phyloP scores from a whole-genome alignment of 2,888 invertebrate species.

The Aspidiotus rigidus region DNA sequence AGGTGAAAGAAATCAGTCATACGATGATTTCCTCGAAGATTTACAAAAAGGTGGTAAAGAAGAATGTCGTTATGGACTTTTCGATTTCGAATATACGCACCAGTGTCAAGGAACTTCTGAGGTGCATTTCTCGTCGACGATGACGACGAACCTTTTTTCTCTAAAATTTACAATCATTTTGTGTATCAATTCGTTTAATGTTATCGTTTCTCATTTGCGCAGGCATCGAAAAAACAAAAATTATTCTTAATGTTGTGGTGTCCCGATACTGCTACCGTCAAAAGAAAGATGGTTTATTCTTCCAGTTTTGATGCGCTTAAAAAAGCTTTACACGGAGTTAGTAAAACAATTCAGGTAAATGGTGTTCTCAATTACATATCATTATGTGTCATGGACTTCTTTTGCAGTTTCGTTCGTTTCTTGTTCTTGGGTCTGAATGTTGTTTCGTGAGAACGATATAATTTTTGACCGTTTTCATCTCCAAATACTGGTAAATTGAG shows the following conservation, averaged over 20 bases:
- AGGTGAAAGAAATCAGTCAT: slow-evolving; percentile 73
- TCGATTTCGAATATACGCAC: slow-evolving; percentile 96
- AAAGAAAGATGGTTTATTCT: slow-evolving; percentile 70
- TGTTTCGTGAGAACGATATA: too few species aligned
- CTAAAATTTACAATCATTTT: neutral
- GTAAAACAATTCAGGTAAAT: slow-evolving; percentile 76
- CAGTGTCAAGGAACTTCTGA: slow-evolving; percentile 94
- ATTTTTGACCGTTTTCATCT: too few species aligned
- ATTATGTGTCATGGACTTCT: too few species aligned
- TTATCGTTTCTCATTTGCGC: slow-evolving; percentile 35
- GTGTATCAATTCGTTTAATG: neutral
- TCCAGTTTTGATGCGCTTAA: slow-evolving; percentile 97
- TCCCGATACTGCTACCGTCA: slow-evolving; percentile 91
- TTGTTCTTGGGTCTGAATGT: too few species aligned
- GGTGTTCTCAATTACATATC: neutral
- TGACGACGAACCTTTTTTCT: neutral
- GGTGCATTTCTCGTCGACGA: too few species aligned
- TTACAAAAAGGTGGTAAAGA: slow-evolving; percentile 82
- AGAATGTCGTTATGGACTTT: slow-evolving; percentile 96
- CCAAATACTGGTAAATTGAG: too few species aligned
- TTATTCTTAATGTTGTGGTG: slow-evolving; percentile 97
- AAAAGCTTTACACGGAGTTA: slow-evolving; percentile 91
- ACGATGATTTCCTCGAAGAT: slow-evolving; percentile 88
- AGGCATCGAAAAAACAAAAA: slow-evolving; percentile 93
- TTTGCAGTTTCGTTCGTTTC: too few species aligned